These are phyloP conservation scores for Pyxicephalus adspersus DNA, from an alignment of 2,113 vertebrate genomes.

Conservation along the genomic window DNA sequence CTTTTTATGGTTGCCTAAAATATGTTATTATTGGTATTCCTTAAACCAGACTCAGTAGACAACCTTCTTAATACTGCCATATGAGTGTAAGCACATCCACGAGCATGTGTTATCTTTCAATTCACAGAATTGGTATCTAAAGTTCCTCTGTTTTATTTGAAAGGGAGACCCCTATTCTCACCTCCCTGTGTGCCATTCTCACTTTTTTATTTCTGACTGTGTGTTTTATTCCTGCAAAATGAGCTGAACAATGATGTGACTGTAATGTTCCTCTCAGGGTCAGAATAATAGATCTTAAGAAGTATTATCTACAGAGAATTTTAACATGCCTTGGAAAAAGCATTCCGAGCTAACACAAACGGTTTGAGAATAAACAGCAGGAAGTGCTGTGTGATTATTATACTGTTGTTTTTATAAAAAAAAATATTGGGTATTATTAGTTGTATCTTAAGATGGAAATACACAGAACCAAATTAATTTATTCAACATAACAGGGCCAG, in stretches of 20 bases:
- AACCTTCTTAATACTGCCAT: too few relatives aligned
- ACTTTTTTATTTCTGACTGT: constrained; percentile 21
- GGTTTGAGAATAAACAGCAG: constrained; percentile 19
- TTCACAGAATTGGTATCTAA: background rate
- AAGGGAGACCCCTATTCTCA: background rate
- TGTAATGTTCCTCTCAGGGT: constrained; percentile 14
- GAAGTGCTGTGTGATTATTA: constrained; percentile 11
- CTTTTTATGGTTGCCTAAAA: too few relatives aligned
- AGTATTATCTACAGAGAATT: constrained; percentile 7
- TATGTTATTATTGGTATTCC: too few relatives aligned
- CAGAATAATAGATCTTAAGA: constrained; percentile 20
- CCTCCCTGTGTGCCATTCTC: constrained; percentile 3
- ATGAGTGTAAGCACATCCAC: too few relatives aligned
- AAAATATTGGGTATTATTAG: background rate
- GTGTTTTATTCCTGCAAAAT: constrained; percentile 27
- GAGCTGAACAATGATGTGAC: constrained; percentile 26
- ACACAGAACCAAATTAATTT: background rate
- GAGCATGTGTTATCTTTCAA: too few relatives aligned
- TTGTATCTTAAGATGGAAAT: background rate
- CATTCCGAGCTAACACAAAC: background rate
- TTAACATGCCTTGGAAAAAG: background rate
- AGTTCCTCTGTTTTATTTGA: background rate
- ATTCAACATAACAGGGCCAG: too few relatives aligned
- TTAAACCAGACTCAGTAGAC: too few relatives aligned
- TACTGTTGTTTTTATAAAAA: background rate